phyloP scores from a whole-genome alignment of 1,140 invertebrate genomes.

The Ostrea denselamellosa region DNA sequence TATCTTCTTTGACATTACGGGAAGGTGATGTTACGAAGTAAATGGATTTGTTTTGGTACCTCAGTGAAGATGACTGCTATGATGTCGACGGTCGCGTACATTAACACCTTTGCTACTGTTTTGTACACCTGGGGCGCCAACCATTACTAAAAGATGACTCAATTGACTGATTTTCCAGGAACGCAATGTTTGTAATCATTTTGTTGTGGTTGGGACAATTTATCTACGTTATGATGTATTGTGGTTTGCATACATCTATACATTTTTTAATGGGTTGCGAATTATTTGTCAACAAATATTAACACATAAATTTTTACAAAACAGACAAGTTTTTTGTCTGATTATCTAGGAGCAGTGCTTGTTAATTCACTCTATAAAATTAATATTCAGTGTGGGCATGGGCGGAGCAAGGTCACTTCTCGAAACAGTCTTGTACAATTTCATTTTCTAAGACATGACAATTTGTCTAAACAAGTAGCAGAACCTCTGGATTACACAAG shows the following conservation, averaged over 20 bases:
- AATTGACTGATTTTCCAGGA: neutral
- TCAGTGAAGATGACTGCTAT: too few species aligned
- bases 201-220: neutral
- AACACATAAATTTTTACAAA: neutral
- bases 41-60: too few species aligned
- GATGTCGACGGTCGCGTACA: neutral
- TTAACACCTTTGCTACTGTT: neutral
- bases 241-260: neutral
- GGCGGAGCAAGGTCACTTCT: slow-evolving; percentile 9
- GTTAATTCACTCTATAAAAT: neutral
- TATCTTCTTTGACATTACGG: too few species aligned
- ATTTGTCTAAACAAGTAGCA: neutral
- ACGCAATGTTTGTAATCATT: neutral
- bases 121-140: slow-evolving; percentile 20
- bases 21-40: too few species aligned
- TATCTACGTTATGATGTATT: neutral
- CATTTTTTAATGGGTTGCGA: neutral
- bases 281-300: neutral
- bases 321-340: neutral
- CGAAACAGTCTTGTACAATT: neutral
- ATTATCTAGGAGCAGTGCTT: neutral
- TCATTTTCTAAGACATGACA: neutral
- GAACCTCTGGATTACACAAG: too few species aligned
- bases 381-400: neutral
- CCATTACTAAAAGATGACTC: neutral